phyloP scores from a whole-genome alignment of 1,140 invertebrate species.

The Callitettix versicolor region DNA sequence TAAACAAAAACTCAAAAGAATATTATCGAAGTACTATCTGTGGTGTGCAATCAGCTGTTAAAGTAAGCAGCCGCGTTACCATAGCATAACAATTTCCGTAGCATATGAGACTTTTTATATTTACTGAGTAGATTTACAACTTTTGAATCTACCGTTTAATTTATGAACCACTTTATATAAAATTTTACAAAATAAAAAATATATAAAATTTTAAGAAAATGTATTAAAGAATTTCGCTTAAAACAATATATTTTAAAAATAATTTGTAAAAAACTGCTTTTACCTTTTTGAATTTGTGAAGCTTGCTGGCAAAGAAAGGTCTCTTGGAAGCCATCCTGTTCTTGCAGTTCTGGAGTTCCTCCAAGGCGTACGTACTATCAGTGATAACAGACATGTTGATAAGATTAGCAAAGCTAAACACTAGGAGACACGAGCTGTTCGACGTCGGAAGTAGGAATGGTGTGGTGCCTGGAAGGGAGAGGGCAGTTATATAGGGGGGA shows the following conservation, averaged over 20 bases:
- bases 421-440: background rate
- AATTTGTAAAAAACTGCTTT: background rate
- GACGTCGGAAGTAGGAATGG: slow-evolving; percentile 6
- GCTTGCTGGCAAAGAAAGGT: slow-evolving; percentile 9
- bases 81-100: too few species aligned
- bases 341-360: slow-evolving; percentile 10
- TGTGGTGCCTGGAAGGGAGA: background rate
- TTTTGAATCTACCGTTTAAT: too few species aligned
- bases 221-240: too few species aligned
- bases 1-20: too few species aligned
- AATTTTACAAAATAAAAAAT: too few species aligned
- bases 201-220: too few species aligned
- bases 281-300: slow-evolving; percentile 17
- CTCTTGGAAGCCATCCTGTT: slow-evolving; percentile 9
- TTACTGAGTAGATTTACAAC: too few species aligned
- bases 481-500: background rate
- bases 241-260: background rate
- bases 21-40: too few species aligned
- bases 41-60: too few species aligned
- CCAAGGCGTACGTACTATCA: background rate
- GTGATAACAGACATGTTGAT: slow-evolving; percentile 11
- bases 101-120: too few species aligned
- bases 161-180: too few species aligned
- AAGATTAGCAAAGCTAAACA: background rate
- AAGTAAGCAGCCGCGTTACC: too few species aligned